A percentile compares a stretch with the other conserved stretches of the same genome.
phyloP scores from a whole-genome alignment of 2,888 invertebrate species.

The Schrankia costaestrigalis region DNA sequence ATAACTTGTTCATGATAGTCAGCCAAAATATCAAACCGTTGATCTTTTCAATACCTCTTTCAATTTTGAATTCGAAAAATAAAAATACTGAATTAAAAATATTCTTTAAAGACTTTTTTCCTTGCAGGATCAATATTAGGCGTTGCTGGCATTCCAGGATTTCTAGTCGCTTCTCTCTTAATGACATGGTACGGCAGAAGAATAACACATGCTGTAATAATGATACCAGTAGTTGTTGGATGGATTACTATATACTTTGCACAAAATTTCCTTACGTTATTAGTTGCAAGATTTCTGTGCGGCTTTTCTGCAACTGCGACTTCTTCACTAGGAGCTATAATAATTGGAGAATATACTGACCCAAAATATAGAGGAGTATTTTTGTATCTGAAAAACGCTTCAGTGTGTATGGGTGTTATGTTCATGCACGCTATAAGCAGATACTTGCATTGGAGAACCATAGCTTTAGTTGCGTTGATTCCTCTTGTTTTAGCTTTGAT shows the following conservation, averaged over 20 bases:
- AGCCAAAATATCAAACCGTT: no score
- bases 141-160: constrained; percentile 40
- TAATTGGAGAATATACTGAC: constrained; percentile 56
- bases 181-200: constrained; percentile 50
- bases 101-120: neutral
- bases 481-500: constrained; percentile 38
- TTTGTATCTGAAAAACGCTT: constrained; percentile 51
- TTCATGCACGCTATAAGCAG: constrained; percentile 41
- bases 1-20: no score
- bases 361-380: constrained; percentile 55
- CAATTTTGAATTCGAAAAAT: neutral
- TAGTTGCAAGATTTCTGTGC: constrained; percentile 41
- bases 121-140: constrained; percentile 46
- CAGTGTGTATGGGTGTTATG: constrained; percentile 46
- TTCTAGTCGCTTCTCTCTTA: constrained; percentile 38
- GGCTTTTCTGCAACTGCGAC: constrained; percentile 46
- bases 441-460: constrained; percentile 42
- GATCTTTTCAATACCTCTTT: no score
- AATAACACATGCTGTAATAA: constrained; percentile 35
- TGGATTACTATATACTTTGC: constrained; percentile 48
- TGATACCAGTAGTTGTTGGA: constrained; percentile 46
- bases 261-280: constrained; percentile 31
- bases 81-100: neutral
- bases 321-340: constrained; percentile 45
- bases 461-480: constrained; percentile 38